Evolutionary conservation across 2,113 vertebrate species (phyloP).

Genomic region (Vulpes ferrilata): DNA sequence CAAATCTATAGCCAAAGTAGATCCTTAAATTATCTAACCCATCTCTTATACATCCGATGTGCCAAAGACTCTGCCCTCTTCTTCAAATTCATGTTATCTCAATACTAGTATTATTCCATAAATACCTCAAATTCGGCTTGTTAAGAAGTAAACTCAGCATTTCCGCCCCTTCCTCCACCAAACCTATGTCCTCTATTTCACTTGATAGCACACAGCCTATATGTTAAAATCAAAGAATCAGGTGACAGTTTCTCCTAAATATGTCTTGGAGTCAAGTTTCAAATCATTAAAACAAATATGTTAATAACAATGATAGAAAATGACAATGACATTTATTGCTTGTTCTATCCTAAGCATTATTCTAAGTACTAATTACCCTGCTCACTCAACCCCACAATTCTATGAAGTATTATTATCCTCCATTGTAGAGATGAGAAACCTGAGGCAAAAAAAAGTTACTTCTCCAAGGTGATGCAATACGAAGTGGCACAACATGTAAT

Average conservation of each 20-base stretch:
- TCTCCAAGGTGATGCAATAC: not conserved
- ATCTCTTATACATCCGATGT: not conserved
- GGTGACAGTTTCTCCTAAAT: not conserved
- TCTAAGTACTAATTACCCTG: not conserved
- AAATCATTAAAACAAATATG: not conserved
- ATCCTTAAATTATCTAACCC: not conserved
- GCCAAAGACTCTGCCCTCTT: not conserved
- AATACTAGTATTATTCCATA: not conserved
- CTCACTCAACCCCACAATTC: not conserved
- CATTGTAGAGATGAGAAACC: not conserved
- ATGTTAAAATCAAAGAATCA: not conserved
- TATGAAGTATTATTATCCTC: not conserved
- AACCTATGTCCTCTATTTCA: not conserved
- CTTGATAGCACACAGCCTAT: not conserved
- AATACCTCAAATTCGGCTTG: not conserved
- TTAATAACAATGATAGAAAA: not conserved
- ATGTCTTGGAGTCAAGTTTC: not conserved
- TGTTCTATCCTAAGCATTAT: not conserved
- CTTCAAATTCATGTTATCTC: not conserved
- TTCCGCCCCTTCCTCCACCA: not conserved
- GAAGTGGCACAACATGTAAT: not conserved
- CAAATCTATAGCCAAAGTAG: not conserved
- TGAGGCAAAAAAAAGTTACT: not conserved
- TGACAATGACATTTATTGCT: not conserved
- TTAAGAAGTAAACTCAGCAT: conserved; percentile 9